phyloP scores from a whole-genome alignment of 2,113 vertebrate genomes.

The Lanius collurio region DNA sequence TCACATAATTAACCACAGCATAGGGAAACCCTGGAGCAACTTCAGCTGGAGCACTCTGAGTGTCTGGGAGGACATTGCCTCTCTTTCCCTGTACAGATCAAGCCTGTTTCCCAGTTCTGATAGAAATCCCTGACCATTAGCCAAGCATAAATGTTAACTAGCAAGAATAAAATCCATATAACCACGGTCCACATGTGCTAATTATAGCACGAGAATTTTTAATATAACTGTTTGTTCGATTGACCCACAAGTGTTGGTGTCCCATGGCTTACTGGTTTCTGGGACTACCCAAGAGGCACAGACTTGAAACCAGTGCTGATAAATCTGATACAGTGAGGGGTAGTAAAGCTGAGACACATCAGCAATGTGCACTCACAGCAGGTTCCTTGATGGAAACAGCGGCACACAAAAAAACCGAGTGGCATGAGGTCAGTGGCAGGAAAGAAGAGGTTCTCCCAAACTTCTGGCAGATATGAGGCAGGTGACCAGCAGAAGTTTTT shows the following conservation, averaged over 20 bases:
- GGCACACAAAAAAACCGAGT: not conserved
- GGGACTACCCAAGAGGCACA: not conserved
- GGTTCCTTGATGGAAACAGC: not conserved
- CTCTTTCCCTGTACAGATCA: not conserved
- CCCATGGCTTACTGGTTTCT: not conserved
- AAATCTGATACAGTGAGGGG: not conserved
- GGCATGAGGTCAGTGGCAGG: not conserved
- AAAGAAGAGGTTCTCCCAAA: not conserved
- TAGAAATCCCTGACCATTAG: not conserved
- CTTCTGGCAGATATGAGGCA: not conserved
- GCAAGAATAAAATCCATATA: not conserved
- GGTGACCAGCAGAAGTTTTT: not conserved
- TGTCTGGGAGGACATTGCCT: not conserved
- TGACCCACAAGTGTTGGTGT: not conserved
- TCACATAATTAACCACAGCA: not conserved
- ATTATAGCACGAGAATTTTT: not conserved
- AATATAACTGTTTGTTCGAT: fast-evolving
- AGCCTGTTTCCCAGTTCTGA: not conserved
- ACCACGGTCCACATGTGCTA: not conserved
- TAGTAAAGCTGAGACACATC: not conserved
- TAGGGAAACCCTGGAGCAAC: not conserved
- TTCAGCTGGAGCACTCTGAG: not conserved
- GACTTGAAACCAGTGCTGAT: not conserved
- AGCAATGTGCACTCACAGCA: not conserved
- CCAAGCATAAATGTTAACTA: not conserved